phyloP scores from a whole-genome alignment of 2,888 invertebrate genomes.

The Chaitophorus viminalis region DNA sequence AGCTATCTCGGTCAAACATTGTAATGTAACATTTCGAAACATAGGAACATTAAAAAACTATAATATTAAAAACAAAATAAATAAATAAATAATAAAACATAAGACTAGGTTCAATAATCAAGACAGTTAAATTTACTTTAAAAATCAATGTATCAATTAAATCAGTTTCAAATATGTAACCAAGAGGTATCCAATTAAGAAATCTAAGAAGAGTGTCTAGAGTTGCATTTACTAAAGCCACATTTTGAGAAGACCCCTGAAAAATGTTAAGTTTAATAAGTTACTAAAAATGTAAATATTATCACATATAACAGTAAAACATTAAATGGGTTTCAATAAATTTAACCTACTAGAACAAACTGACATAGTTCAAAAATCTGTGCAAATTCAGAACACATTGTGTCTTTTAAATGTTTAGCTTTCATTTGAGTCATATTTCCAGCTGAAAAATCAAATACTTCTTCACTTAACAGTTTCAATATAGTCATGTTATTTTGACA shows the following conservation, averaged over 20 bases:
- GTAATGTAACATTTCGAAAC: conserved; percentile 97
- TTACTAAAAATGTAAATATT: neutral
- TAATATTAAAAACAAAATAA: conserved; percentile 64
- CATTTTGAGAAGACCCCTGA: conserved; percentile 94
- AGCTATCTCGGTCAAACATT: conserved; percentile 98
- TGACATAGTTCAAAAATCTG: conserved; percentile 98
- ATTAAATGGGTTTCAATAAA: neutral
- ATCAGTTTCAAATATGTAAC: conserved; percentile 99
- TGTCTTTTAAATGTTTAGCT: conserved; percentile 98
- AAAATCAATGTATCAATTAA: conserved; percentile 92
- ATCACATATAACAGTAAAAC: neutral
- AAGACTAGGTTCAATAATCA: conserved; percentile 71
- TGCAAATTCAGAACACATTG: conserved; percentile 99
- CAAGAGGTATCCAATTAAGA: conserved; percentile 99
- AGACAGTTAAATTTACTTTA: conserved; percentile 71
- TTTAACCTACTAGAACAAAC: conserved; percentile 80
- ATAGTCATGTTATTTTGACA: conserved; percentile 99
- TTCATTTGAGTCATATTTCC: conserved; percentile 99
- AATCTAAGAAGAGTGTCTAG: conserved; percentile 95
- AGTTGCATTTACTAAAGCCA: conserved; percentile 93
- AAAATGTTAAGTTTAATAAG: conserved; percentile 64
- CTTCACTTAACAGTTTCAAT: conserved; percentile 95
- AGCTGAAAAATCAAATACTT: conserved; percentile 98
- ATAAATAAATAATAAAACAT: conserved; percentile 4
- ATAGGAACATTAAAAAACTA: conserved; percentile 95